phyloP scores from a whole-genome alignment of 1,140 invertebrate species.

The Bombus sibiricus region DNA sequence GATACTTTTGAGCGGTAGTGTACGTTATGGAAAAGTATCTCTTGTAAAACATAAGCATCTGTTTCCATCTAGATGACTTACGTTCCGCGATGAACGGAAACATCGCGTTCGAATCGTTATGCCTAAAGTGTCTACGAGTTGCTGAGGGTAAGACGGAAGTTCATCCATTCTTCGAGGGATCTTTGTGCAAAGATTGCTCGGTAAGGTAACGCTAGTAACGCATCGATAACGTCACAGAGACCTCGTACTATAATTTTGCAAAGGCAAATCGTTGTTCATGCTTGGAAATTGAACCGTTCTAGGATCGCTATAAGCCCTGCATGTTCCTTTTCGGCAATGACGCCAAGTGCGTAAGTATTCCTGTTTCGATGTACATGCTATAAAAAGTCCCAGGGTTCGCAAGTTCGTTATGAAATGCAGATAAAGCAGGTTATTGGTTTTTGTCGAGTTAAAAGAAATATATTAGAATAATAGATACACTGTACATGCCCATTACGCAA shows the following conservation, averaged over 20 bases:
- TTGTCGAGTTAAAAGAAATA: background rate
- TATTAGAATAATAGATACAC: background rate
- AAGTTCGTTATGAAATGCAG: background rate
- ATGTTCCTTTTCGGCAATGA: slow-evolving; percentile 76
- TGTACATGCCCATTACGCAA: background rate
- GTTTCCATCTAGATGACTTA: slow-evolving; percentile 55
- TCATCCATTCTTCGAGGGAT: slow-evolving; percentile 75
- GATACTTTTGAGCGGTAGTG: too few species aligned
- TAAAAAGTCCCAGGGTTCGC: background rate
- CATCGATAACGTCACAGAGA: background rate
- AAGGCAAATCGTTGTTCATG: background rate
- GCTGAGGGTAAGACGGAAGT: slow-evolving; percentile 43
- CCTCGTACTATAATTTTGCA: background rate
- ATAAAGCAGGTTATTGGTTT: background rate
- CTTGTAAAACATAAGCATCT: background rate
- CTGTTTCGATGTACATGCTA: background rate
- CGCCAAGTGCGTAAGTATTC: slow-evolving; percentile 74
- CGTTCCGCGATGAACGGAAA: slow-evolving; percentile 40
- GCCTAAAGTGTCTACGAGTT: slow-evolving; percentile 71
- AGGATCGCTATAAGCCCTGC: slow-evolving; percentile 73
- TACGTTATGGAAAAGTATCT: background rate
- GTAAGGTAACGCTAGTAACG: slow-evolving; percentile 53
- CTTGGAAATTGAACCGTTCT: slow-evolving; percentile 28
- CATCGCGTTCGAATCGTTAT: slow-evolving; percentile 58
- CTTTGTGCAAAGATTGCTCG: slow-evolving; percentile 72